Evolutionary conservation across 1,140 invertebrate genomes (phyloP).

Genomic region (Neomicropteryx cornuta): DNA sequence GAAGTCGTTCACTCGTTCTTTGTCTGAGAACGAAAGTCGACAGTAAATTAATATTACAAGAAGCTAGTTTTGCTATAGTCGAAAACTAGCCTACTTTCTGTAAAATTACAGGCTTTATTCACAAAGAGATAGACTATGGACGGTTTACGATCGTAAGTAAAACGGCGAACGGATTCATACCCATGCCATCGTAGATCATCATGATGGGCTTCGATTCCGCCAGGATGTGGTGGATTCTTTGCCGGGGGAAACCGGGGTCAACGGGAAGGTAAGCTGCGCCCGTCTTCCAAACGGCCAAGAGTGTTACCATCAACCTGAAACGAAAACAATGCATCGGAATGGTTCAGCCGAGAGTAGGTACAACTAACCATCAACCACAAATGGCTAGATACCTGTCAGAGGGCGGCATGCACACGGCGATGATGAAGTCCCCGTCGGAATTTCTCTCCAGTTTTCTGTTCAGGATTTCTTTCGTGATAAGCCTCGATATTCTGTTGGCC

Average conservation of each 20-base stretch:
- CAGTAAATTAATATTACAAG: no score
- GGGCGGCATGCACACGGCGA: constrained; percentile 67
- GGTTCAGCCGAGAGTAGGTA: not conserved
- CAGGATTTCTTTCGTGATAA: no score
- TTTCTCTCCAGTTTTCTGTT: no score
- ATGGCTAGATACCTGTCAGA: constrained; percentile 40
- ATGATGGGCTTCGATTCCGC: constrained; percentile 60
- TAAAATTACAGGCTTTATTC: no score
- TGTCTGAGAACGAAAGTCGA: constrained; percentile 22
- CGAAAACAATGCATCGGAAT: constrained; percentile 1
- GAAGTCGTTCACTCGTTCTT: constrained; percentile 25
- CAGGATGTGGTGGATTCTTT: constrained; percentile 65
- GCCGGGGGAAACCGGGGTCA: constrained; percentile 62
- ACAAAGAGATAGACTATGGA: no score
- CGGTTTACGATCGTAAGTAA: no score
- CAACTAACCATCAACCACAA: not conserved
- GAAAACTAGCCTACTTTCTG: no score
- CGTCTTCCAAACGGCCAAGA: constrained; percentile 69
- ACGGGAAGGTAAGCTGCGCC: constrained; percentile 75
- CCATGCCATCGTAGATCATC: constrained; percentile 52
- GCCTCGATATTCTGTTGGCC: no score
- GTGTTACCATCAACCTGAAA: constrained; percentile 47
- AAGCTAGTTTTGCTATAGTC: no score
- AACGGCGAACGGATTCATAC: constrained; percentile 17
- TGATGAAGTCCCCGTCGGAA: constrained; percentile 51